Evolutionary conservation across 2,113 vertebrate species (phyloP), one percentile per base, ranked within the genome.

Genomic region (Phalacrocorax brasilianus): DNA sequence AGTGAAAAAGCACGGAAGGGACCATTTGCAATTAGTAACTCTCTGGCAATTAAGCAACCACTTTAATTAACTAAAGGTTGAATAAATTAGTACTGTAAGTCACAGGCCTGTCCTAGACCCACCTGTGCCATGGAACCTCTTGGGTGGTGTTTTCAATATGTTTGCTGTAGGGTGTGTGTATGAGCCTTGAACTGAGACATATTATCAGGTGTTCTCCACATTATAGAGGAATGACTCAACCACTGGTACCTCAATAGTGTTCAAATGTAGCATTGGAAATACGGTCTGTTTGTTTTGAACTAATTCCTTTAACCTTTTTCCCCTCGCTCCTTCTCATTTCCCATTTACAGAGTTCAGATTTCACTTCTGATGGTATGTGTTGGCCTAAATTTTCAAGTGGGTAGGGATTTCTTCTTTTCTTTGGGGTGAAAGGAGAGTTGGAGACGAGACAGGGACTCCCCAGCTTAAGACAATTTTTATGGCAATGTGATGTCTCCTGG

Each of bases 181-280:
- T 59, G 70, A 81, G 75, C 63, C 52, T 24, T 21, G 73, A 53
- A 14, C 62, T 22, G 35, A 50, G 93, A 73, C 32, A 5, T 28
- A 4, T n/a, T 63, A 4, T 58, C 84, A 59, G 84, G 68, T 76
- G 62, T 76, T 89, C 71, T 56, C 78, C 61, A 8, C 15, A 0
- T 55, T 23, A 4, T 2, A 32, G 62, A 71, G 93, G 66, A 52
- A 18, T 2, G 12, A 82, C 88, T 85, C 93, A 83, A 79, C 86
- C 91, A 27, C 88, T 72, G 87, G 94, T 94, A 94, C 96, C 97
- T 96, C 93, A 93, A 3, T 11, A 35, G 19, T 72, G 79, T 50
- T 68, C 88, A 85, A 22, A 82, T 82, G 89, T 86, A 92, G 85
- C 95, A 58, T 6, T 91, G 86, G 40, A 72, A 77, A 79, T 28